Conservation (phyloP, 2,888 invertebrate species). For the Dynastes grantii region DNA sequence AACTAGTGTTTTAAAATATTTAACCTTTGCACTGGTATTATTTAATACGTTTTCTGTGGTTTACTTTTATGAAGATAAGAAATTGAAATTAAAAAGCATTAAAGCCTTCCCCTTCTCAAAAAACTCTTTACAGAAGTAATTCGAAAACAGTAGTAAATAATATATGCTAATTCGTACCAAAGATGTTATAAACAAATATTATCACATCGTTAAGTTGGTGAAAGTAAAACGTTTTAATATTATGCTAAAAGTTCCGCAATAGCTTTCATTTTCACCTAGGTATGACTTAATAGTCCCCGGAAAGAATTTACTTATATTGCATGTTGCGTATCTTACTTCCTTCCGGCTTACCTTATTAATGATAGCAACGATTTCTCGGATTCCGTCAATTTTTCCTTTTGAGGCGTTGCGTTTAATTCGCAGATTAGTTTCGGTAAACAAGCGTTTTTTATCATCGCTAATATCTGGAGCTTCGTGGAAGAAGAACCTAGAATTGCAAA, state of each 20-base stretch:
- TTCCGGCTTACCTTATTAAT: conserved; percentile 73
- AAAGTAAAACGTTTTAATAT: conserved; percentile 51
- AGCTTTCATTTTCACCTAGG: conserved; percentile 60
- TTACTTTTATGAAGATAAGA: neutral
- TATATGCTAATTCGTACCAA: neutral
- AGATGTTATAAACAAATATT: neutral
- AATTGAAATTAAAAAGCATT: neutral
- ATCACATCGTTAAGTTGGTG: neutral
- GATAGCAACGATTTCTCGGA: conserved; percentile 76
- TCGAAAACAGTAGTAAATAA: no score
- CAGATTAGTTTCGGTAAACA: conserved; percentile 79
- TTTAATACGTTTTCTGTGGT: neutral
- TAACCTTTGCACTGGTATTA: conserved; percentile 22
- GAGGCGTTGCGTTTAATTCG: conserved; percentile 76
- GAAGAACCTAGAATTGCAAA: conserved; percentile 65
- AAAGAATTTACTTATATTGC: conserved; percentile 1
- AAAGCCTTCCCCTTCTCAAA: neutral
- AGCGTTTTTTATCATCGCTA: conserved; percentile 76
- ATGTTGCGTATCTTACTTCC: neutral
- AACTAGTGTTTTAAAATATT: conserved; percentile 13
- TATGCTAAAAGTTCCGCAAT: conserved; percentile 61
- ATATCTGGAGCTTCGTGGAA: conserved; percentile 71
- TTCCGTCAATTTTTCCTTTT: conserved; percentile 75
- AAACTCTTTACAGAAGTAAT: neutral
- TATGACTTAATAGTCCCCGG: conserved; percentile 50